Evolutionary conservation across 2,888 invertebrate species (phyloP), one percentile per base, ranked within the genome.

Genomic region (Caenorhabditis panamensis): DNA sequence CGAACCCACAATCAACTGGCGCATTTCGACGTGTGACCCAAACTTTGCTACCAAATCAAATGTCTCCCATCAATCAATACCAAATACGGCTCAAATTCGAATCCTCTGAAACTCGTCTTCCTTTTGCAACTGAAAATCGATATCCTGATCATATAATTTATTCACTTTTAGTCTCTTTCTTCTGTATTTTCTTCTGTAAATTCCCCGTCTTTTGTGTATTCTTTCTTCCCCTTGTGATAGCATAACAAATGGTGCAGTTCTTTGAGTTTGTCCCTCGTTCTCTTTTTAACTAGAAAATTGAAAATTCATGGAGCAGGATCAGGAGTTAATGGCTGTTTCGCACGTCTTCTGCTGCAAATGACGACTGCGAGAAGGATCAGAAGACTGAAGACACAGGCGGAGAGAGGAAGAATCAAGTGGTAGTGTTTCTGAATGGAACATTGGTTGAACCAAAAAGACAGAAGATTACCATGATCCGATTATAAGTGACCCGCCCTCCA

Each of bases 11-110:
- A 80, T 36, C 80, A 81, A 59, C 24, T 81, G 58, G 67, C 75
- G 24, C 81, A 81, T 56, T 81, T 63, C 37, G 77, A 81, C 8
- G 81, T 81, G 24, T 81, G n/a, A n/a, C n/a, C n/a, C n/a, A 63
- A 28, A 22, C 11, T 49, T 5, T 11, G 6, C 49, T 4, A 18
- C 8, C 18, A n/a, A n/a, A n/a, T n/a, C n/a, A n/a, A n/a, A 6
- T 20, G 3, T 49, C 20, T 20, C 16, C 49, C 4, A 49, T 31
- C 31, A 31, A 31, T 31, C 31, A n/a, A n/a, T n/a, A n/a, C n/a
- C n/a, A n/a, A 49, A 49, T 20, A 49, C 18, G 20, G 18, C 49
- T 49, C 49, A 49, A 49, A 20, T 18, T 49, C 53, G 9, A 16
- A 16, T 24, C 28, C n/a, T 41, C 13, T 41, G 36, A 36, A 36